Evolutionary conservation across 2,113 vertebrate species (phyloP), one percentile per base, ranked within the genome.

Genomic region (Chloropsis hardwickii): DNA sequence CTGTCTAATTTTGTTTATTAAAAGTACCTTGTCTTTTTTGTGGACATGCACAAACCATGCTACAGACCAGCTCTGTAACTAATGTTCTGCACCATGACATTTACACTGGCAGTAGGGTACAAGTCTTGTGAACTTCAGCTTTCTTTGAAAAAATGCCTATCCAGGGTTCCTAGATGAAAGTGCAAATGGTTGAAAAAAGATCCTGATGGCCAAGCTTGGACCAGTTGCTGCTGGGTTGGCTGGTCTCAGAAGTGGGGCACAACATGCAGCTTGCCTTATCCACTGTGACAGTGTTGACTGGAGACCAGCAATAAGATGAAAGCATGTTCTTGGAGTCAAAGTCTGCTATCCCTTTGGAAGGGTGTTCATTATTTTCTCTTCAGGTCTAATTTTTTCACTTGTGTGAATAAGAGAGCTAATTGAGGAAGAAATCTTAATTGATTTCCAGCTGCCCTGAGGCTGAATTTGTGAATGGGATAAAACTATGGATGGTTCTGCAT

Each of bases 1-100:
- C 9, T 44, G 53, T 37, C 40, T 17, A 6, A 7, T 81, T 93
- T 72, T 64, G 13, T 85, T 44, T 54, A 42, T 81, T 67, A 14
- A 5, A 67, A 76, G 39, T 39, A 67, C 14, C 14, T 60, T 71
- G 12, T 56, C 24, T 51, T 87, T 54, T 84, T 91, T 67, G 61
- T 57, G n/a, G 57, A 21, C 0, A 0, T 53, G 53, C 14, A 35
- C 40, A 53, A 80, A 65, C 5, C 22, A 31, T 0, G 0, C 48
- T 48, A 7, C 54, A 33, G 29, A 86, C 27, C 21, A 81, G 16
- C 33, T 86, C 22, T 47, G 5, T 39, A 28, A 54, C 6, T 62
- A 11, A 29, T 66, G 51, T 78, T 83, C 76, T 50, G 16, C 81
- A 42, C 67, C 9, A 5, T 42, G 39, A 42, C 35, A 23, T 78